Conservation (phyloP, 2,797 vertebrate species). For the Micrastur ruficollis region DNA sequence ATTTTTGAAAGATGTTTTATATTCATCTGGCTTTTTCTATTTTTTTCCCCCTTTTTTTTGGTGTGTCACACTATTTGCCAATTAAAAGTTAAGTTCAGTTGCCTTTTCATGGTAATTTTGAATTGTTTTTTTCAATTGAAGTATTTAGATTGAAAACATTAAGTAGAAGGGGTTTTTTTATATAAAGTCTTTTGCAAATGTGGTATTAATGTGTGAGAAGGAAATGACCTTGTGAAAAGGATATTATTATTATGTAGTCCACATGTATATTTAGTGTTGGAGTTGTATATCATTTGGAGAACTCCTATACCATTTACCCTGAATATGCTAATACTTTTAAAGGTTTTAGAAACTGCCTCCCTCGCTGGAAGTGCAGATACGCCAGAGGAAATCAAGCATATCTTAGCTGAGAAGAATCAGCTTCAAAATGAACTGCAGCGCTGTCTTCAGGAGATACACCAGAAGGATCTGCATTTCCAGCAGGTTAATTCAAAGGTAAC, state of each 20-base stretch:
- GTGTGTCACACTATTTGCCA: not conserved
- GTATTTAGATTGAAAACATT: not conserved
- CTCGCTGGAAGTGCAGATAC: conserved; percentile 47
- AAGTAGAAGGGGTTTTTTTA: not conserved
- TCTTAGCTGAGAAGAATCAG: conserved; percentile 74
- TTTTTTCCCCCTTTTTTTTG: too few species aligned
- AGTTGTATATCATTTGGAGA: not conserved
- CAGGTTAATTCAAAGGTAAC: conserved; percentile 82
- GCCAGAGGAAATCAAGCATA: conserved; percentile 52
- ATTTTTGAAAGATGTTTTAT: not conserved
- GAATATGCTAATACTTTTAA: not conserved
- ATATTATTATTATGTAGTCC: not conserved
- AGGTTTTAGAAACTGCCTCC: conserved; percentile 67
- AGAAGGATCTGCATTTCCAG: conserved; percentile 81
- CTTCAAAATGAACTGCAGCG: conserved; percentile 80
- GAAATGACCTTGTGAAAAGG: not conserved
- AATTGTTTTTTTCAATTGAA: not conserved
- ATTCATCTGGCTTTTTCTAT: not conserved
- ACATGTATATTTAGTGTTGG: not conserved
- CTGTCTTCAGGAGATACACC: conserved; percentile 84
- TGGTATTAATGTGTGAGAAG: not conserved
- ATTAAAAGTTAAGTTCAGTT: not conserved
- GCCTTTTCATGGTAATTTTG: not conserved
- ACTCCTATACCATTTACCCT: not conserved
- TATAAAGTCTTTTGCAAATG: not conserved